Percentiles rank a stretch among this genome's conserved stretches.
phyloP scores from a whole-genome alignment of 2,888 invertebrate genomes.

The Colostygia pectinataria region DNA sequence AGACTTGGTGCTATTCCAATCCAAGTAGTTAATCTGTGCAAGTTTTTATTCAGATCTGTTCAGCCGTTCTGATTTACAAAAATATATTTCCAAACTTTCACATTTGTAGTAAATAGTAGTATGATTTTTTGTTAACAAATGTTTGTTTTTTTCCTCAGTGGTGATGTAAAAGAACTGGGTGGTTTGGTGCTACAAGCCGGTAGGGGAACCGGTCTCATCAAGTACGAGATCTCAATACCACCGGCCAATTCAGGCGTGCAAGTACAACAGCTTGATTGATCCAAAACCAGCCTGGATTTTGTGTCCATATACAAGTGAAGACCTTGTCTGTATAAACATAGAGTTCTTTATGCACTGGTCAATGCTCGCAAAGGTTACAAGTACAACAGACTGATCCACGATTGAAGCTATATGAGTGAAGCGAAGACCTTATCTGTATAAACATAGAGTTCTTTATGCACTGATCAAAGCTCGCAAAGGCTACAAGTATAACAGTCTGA shows the following conservation, averaged over 20 bases:
- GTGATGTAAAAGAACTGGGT: slow-evolving; percentile 72
- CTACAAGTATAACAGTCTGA: too few relatives aligned
- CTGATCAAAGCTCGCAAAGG: too few relatives aligned
- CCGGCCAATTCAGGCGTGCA: slow-evolving; percentile 75
- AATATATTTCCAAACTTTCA: too few relatives aligned
- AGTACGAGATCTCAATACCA: slow-evolving; percentile 83
- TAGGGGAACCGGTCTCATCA: slow-evolving; percentile 77
- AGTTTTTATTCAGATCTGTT: too few relatives aligned
- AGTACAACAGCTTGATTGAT: slow-evolving; percentile 78
- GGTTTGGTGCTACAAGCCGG: slow-evolving; percentile 69
- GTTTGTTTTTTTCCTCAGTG: slow-evolving; percentile 49
- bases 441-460: background rate
- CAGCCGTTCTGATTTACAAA: too few relatives aligned
- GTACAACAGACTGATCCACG: too few relatives aligned
- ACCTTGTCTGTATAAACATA: background rate
- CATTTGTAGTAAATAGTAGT: too few relatives aligned
- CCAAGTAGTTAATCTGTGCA: too few relatives aligned
- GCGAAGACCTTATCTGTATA: slow-evolving; percentile 1
- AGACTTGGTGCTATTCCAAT: too few relatives aligned
- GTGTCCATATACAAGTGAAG: slow-evolving; percentile 17
- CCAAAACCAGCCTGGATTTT: slow-evolving; percentile 4
- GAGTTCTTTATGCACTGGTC: background rate
- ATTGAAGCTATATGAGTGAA: background rate
- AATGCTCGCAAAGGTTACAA: too few relatives aligned
- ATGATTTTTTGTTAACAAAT: too few relatives aligned